Evolutionary conservation across 2,888 invertebrate genomes (phyloP).

Genomic region (Hipparchia sbordonii): DNA sequence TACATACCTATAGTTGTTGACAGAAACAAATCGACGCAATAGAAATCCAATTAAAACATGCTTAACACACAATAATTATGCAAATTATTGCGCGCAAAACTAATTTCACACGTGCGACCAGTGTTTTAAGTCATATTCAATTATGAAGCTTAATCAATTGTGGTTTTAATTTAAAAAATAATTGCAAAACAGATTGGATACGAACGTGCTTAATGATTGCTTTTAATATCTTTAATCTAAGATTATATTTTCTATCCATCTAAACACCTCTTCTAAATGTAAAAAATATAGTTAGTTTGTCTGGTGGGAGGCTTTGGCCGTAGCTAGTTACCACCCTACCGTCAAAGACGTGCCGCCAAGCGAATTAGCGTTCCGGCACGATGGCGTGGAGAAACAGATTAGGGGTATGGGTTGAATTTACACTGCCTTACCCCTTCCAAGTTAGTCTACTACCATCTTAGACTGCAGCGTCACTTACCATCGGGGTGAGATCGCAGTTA

Average conservation of each 20-base stretch:
- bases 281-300: not conserved
- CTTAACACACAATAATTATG: constrained; percentile 59
- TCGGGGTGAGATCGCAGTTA: too few relatives aligned
- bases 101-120: constrained; percentile 52
- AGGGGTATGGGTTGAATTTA: too few relatives aligned
- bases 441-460: too few relatives aligned
- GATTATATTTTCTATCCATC: not conserved
- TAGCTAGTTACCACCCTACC: too few relatives aligned
- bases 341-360: too few relatives aligned
- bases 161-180: constrained; percentile 27
- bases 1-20: constrained; percentile 16
- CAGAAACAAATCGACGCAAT: constrained; percentile 68
- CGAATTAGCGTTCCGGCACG: too few relatives aligned
- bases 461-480: too few relatives aligned
- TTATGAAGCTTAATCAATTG: constrained; percentile 44
- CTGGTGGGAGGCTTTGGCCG: too few relatives aligned
- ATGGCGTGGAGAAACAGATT: too few relatives aligned
- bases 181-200: constrained; percentile 17
- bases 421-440: too few relatives aligned
- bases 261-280: not conserved
- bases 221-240: constrained; percentile 1
- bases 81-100: constrained; percentile 62
- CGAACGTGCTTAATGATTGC: constrained; percentile 5
- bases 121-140: constrained; percentile 55
- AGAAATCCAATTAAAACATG: constrained; percentile 61